These are phyloP conservation scores for Rhagoletis pomonella DNA, from an alignment of 1,140 invertebrate genomes.

Conservation along the genomic window DNA sequence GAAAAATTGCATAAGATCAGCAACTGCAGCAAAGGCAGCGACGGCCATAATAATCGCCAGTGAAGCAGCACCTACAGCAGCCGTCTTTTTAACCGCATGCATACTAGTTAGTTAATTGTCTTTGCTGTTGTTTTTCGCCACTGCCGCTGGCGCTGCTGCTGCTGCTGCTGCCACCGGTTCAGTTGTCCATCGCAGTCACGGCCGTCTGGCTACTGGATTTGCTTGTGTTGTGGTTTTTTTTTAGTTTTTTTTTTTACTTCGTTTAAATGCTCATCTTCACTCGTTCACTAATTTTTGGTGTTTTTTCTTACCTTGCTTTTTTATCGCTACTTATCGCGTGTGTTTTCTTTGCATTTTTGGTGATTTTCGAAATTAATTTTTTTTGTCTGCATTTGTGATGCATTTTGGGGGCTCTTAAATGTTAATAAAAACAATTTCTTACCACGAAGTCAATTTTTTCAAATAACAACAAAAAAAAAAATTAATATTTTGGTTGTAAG, in stretches of 20 bases:
- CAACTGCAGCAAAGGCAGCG: background rate
- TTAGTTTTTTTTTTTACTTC: background rate
- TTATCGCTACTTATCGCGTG: background rate
- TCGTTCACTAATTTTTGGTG: background rate
- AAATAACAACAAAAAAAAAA: background rate
- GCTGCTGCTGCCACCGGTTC: background rate
- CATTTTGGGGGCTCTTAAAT: no score
- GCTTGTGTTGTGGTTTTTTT: constrained; percentile 1
- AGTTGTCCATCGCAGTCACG: constrained; percentile 40
- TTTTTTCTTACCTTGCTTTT: background rate
- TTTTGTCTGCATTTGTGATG: no score
- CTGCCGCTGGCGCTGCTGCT: background rate
- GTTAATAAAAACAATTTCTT: background rate
- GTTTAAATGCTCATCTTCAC: background rate
- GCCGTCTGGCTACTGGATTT: constrained; percentile 9
- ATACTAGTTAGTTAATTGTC: background rate
- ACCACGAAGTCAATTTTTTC: background rate
- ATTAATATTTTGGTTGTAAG: background rate
- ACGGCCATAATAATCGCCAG: background rate
- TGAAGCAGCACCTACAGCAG: background rate
- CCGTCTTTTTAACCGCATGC: background rate
- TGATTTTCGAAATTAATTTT: background rate
- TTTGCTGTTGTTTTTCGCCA: background rate
- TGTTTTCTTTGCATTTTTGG: background rate
- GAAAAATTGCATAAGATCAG: constrained; percentile 39